phyloP scores from a whole-genome alignment of 2,113 vertebrate species.

The Petroica traversi region DNA sequence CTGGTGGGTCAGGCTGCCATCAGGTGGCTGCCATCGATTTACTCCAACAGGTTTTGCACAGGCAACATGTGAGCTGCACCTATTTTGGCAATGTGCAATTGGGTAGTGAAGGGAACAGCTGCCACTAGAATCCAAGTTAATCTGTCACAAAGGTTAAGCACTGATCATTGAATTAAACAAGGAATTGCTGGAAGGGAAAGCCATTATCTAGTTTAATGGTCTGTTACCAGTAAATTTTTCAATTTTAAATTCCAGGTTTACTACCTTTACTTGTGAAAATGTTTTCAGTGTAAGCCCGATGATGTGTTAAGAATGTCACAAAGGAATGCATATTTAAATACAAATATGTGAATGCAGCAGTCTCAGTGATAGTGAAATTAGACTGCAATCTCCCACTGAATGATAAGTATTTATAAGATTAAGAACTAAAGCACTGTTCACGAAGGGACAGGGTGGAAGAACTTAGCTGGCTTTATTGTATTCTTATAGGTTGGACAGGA shows the following conservation, averaged over 20 bases:
- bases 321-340: not conserved
- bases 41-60: not conserved
- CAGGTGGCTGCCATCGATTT: not conserved
- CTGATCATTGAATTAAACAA: not conserved
- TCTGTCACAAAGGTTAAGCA: not conserved
- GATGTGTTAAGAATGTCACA: not conserved
- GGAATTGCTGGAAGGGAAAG: not conserved
- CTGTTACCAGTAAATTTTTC: not conserved
- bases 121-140: not conserved
- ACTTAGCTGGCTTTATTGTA: not conserved
- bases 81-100: not conserved
- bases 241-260: not conserved
- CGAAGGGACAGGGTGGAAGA: not conserved
- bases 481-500: not conserved
- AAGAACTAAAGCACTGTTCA: not conserved
- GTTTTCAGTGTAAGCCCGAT: not conserved
- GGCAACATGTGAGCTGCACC: not conserved
- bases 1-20: not conserved
- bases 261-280: not conserved
- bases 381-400: not conserved
- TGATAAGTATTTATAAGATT: not conserved
- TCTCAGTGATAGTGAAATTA: not conserved
- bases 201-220: not conserved
- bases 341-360: not conserved
- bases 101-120: not conserved